Conservation (phyloP, 2,888 invertebrate species). For the Luffia ferchaultella region DNA sequence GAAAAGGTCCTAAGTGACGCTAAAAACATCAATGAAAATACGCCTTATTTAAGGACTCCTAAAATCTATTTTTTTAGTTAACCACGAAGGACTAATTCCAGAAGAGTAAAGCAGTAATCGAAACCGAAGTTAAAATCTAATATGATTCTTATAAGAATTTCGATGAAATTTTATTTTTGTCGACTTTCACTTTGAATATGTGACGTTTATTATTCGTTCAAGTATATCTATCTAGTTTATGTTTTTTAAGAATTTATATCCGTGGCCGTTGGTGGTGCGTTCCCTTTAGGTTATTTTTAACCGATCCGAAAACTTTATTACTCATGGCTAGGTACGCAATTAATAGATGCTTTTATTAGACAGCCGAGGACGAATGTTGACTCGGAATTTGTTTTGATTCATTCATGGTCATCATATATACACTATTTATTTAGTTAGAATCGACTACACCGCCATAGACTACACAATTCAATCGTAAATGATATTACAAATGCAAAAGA, state of each 20-base stretch:
- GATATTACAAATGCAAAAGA: no score
- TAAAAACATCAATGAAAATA: no score
- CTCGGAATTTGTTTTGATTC: no score
- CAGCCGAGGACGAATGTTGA: constrained; percentile 41
- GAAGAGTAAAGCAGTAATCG: neutral
- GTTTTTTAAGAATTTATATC: constrained; percentile 63
- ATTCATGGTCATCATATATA: no score
- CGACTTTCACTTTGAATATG: constrained; percentile 22
- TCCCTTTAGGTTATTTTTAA: constrained; percentile 52
- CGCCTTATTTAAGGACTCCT: no score
- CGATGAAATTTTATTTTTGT: constrained; percentile 23
- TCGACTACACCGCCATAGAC: no score
- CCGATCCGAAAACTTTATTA: constrained; percentile 60
- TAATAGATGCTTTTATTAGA: constrained; percentile 61
- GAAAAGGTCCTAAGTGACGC: no score
- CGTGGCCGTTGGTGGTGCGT: constrained; percentile 34
- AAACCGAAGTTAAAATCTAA: constrained; percentile 28
- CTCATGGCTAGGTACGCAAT: constrained; percentile 60
- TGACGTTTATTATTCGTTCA: constrained; percentile 22
- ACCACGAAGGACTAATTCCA: no score
- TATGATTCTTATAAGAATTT: constrained; percentile 41
- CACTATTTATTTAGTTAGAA: no score
- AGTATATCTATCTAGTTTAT: constrained; percentile 39
- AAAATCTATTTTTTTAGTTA: no score
- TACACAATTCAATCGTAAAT: no score